Base-by-base conservation (phyloP, 2,113 vertebrate genomes). In the Dicerorhinus sumatrensis region DNA sequence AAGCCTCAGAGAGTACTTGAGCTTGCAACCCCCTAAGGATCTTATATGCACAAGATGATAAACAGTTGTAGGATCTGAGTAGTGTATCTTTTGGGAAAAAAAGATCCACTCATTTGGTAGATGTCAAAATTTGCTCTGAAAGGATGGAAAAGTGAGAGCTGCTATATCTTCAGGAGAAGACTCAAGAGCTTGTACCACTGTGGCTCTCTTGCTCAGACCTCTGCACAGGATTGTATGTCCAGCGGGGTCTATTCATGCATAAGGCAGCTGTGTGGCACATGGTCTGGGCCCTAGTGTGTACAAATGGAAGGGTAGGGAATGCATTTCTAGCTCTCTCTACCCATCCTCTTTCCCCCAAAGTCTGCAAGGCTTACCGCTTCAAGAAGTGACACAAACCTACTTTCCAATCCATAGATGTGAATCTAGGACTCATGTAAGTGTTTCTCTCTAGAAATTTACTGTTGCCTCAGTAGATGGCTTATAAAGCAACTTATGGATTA, bases 391-490 rank as follows among this genome's bases (percentile, higher is more conserved):
- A 76, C 33, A 70, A 83, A 90, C 5, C 36, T 31, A 25, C 42
- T 79, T 92, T 97, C 46, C 29, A 77, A 31, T 11, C 20, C 16
- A 36, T 29, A 58, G 33, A 91, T 51, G 20, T 87, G 27, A 91
- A 48, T 83, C 62, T 70, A 80, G 13, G 31, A 31, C 39, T 94
- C 39, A 67, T 14, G 58, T 31, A 46, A 75, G 2, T 92, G 42
- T 83, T 95, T 92, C 73, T 90, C 65, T 80, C 14, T 48, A 76
- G 60, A 86, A 39, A 92, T 42, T 89, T 93, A 51, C 42, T 73
- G 31, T 46, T 84, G n/a, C 20, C 62, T 94, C 54, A 73, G 5
- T 51, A 89, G 8, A 54, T 25, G 4, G 2, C 83, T 86, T 91
- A 82, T 48, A 70, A 91, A 86, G 51, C 54, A 81, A 16, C 8